These are phyloP conservation scores for Montipora cactus DNA, from an alignment of 64 coral and sea anemone species.

Conservation along the genomic window DNA sequence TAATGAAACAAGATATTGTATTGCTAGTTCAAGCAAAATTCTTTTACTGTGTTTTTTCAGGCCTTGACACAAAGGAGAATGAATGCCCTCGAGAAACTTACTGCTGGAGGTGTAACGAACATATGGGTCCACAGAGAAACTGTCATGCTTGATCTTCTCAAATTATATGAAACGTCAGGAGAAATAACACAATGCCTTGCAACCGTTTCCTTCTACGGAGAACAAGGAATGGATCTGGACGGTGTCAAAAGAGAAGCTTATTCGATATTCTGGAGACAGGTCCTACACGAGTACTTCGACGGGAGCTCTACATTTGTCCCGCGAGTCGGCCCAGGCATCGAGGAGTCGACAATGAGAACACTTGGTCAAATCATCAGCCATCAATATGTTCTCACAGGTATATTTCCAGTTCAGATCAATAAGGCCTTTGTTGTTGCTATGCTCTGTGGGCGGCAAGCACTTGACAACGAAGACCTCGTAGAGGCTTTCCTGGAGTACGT, in stretches of 20 bases:
- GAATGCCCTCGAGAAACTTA: too few species aligned
- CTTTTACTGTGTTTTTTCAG: too few species aligned
- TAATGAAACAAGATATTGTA: too few species aligned
- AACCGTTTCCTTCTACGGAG: too few species aligned
- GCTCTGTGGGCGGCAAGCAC: constrained; percentile 14
- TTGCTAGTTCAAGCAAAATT: too few species aligned
- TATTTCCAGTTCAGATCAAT: constrained; percentile 68
- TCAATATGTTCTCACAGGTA: constrained; percentile 51
- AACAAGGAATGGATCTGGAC: constrained; percentile 42
- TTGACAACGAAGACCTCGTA: neutral
- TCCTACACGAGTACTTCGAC: constrained; percentile 52
- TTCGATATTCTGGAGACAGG: constrained; percentile 49
- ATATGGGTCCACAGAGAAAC: too few species aligned
- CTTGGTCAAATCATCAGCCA: constrained; percentile 69
- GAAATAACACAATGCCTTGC: too few species aligned
- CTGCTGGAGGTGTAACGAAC: too few species aligned
- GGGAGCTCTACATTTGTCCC: constrained; percentile 54
- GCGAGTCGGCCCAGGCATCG: constrained; percentile 44
- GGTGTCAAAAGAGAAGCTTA: constrained; percentile 1
- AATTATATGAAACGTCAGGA: too few species aligned
- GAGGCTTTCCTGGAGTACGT: too few species aligned
- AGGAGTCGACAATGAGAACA: constrained; percentile 26
- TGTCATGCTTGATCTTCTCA: too few species aligned
- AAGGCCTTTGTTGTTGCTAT: constrained; percentile 51
- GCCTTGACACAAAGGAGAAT: too few species aligned